These are phyloP conservation scores for Nothobranchius furzeri DNA, from an alignment of 2,113 vertebrate genomes.

Conservation along the genomic window DNA sequence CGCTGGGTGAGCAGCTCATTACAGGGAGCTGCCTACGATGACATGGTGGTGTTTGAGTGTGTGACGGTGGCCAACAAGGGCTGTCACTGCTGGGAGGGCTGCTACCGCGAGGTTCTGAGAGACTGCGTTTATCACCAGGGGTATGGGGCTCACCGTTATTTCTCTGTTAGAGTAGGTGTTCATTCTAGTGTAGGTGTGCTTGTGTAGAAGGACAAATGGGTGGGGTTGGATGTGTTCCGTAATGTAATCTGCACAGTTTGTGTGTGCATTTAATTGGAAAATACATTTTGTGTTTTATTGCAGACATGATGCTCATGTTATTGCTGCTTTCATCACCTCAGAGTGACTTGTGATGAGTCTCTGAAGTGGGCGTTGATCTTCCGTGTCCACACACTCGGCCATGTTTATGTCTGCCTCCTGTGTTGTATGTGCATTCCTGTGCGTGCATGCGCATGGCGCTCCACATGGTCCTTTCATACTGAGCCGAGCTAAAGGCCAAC, in stretches of 20 bases:
- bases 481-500: constrained; percentile 40
- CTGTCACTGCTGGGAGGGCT: constrained; percentile 66
- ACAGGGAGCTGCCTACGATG: constrained; percentile 51
- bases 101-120: constrained; percentile 64
- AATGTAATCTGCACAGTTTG: constrained; percentile 22
- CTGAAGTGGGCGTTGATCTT: constrained; percentile 6
- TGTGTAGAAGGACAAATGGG: constrained; percentile 25
- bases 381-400: constrained; percentile 9
- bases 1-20: constrained; percentile 66
- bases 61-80: constrained; percentile 63
- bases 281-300: constrained; percentile 1
- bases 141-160: constrained; percentile 45
- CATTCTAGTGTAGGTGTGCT: constrained; percentile 8
- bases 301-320: background rate
- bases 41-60: constrained; percentile 71
- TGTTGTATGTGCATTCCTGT: constrained; percentile 33
- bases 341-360: background rate
- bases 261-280: background rate
- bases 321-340: background rate
- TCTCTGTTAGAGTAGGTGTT: constrained; percentile 7
- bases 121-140: constrained; percentile 67
- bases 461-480: constrained; percentile 48
- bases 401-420: constrained; percentile 45
- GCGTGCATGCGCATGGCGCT: constrained; percentile 35
- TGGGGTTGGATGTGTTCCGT: constrained; percentile 23